phyloP scores from a whole-genome alignment of 2,797 vertebrate genomes.

The Melanotaenia parkinsoni region DNA sequence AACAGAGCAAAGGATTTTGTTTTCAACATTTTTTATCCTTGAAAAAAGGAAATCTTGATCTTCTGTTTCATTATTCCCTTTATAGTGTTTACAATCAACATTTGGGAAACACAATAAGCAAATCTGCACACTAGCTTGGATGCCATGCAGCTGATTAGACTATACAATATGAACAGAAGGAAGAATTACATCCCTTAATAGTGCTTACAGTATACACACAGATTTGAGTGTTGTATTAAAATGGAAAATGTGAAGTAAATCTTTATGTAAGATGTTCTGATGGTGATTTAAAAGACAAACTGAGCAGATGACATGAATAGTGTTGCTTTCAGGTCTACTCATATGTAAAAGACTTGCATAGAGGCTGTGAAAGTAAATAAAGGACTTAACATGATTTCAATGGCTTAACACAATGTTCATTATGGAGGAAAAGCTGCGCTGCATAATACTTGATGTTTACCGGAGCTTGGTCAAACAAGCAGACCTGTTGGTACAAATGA shows the following conservation, averaged over 20 bases:
- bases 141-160: not conserved
- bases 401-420: not conserved
- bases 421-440: not conserved
- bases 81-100: not conserved
- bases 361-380: constrained; percentile 16
- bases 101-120: not conserved
- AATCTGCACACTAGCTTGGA: not conserved
- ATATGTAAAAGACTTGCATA: constrained; percentile 23
- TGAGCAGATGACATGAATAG: constrained; percentile 6
- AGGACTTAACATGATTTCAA: constrained; percentile 15
- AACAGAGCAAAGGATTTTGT: too few relatives aligned
- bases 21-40: too few relatives aligned
- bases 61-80: not conserved
- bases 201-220: not conserved
- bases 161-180: not conserved
- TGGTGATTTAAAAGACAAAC: constrained; percentile 3
- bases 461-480: constrained; percentile 14
- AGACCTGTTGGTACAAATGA: constrained; percentile 2
- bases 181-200: not conserved
- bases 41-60: not conserved
- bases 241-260: constrained; percentile 1
- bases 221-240: not conserved
- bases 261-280: constrained; percentile 2
- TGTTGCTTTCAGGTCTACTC: not conserved
- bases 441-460: not conserved